Conservation (phyloP, 2,113 vertebrate species). For the Charina bottae region DNA sequence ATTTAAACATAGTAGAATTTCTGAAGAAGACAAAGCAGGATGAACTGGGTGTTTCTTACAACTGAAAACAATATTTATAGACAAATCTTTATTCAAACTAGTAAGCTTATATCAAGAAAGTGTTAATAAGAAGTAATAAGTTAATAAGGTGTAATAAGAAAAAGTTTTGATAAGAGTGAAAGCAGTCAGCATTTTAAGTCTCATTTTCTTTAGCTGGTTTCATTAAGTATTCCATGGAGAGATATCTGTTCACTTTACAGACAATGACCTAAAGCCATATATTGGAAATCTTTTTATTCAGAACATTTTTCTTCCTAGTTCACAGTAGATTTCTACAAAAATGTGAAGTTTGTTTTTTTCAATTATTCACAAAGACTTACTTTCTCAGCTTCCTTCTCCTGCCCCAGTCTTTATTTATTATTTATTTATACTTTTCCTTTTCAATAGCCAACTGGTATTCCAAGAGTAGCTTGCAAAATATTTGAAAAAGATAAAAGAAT, state of each 20-base stretch:
- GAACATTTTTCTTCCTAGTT: slow-evolving; percentile 12
- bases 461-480: not conserved
- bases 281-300: slow-evolving; percentile 28
- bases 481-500: not conserved
- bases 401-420: not conserved
- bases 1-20: not conserved
- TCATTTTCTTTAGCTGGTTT: slow-evolving; percentile 29
- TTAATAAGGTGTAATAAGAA: not conserved
- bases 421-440: not conserved
- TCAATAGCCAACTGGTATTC: not conserved
- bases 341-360: not conserved
- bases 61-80: not conserved
- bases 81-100: not conserved
- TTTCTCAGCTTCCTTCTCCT: not conserved
- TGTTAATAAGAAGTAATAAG: too few species aligned
- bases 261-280: slow-evolving; percentile 51
- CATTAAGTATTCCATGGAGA: slow-evolving; percentile 36
- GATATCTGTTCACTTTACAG: slow-evolving; percentile 45
- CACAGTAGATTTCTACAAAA: not conserved
- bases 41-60: not conserved
- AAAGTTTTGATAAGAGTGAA: not conserved
- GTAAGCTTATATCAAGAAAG: not conserved
- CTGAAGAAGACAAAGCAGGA: not conserved
- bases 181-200: not conserved
- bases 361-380: not conserved